These are phyloP conservation scores for Eulemur macaco DNA, from an alignment of 2,113 vertebrate species.

Conservation along the genomic window DNA sequence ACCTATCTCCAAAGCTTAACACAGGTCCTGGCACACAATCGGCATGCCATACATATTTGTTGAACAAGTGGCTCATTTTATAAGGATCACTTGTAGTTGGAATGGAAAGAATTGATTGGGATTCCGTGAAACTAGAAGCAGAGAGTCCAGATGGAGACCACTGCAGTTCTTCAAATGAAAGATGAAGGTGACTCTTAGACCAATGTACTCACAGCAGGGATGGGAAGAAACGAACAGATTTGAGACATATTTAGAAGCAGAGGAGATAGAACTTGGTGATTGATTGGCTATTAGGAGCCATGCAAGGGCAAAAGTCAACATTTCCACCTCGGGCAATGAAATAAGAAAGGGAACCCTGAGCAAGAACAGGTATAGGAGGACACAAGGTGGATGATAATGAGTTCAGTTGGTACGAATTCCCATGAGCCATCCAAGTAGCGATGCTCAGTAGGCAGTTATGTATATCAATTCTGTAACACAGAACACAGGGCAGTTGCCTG, in stretches of 20 bases:
- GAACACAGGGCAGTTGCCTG: neutral
- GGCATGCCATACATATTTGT: neutral
- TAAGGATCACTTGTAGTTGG: neutral
- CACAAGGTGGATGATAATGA: neutral
- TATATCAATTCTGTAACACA: neutral
- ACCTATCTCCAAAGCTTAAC: neutral
- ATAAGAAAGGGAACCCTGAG: neutral
- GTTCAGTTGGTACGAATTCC: neutral
- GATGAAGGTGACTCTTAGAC: neutral
- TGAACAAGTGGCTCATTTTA: neutral
- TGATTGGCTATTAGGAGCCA: neutral
- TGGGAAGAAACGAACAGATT: neutral
- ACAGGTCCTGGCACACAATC: neutral
- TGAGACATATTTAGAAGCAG: neutral
- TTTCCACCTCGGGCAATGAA: neutral
- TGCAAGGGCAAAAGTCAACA: neutral
- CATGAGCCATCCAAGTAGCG: neutral
- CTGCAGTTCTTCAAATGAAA: neutral
- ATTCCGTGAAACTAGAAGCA: neutral
- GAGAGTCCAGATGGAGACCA: conserved; percentile 2
- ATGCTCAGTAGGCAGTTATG: neutral
- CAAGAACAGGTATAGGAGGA: neutral
- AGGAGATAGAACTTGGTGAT: neutral
- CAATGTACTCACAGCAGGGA: neutral
- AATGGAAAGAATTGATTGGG: neutral